phyloP scores from a whole-genome alignment of 1,140 invertebrate genomes.

The Aphelenchoides avenae region DNA sequence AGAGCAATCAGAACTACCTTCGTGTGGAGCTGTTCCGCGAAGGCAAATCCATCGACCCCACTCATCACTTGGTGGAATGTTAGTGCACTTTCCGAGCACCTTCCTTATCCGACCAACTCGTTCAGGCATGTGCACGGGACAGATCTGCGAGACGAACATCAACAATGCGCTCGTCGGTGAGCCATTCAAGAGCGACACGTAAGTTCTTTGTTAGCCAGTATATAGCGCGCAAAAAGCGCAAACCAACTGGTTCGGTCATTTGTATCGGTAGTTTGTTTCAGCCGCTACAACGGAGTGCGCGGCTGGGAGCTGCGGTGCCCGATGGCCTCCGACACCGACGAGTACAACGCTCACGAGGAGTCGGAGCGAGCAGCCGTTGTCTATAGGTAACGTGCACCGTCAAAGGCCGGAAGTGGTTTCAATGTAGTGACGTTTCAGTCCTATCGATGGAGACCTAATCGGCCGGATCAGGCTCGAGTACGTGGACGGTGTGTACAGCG shows the following conservation, averaged over 20 bases:
- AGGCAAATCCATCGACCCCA: slow-evolving; percentile 50
- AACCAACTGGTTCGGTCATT: neutral
- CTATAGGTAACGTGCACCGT: slow-evolving; percentile 28
- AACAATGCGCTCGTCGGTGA: slow-evolving; percentile 47
- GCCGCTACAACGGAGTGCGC: slow-evolving; percentile 52
- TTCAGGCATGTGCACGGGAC: slow-evolving; percentile 59
- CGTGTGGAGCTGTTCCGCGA: slow-evolving; percentile 45
- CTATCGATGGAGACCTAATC: slow-evolving; percentile 47
- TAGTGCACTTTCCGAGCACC: slow-evolving; percentile 2
- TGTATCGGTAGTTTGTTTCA: too few relatives aligned
- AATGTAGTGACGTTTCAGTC: slow-evolving; percentile 32
- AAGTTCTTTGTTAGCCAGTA: slow-evolving; percentile 10
- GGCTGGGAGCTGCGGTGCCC: slow-evolving; percentile 53
- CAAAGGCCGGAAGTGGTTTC: slow-evolving; percentile 17
- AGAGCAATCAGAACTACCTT: slow-evolving; percentile 40
- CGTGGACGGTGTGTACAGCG: slow-evolving; percentile 40
- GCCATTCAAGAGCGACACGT: slow-evolving; percentile 52
- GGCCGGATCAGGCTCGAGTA: slow-evolving; percentile 46
- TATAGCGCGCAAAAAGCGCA: slow-evolving; percentile 6
- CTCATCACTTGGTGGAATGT: slow-evolving; percentile 57
- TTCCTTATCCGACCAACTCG: too few relatives aligned
- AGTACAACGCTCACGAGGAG: slow-evolving; percentile 28
- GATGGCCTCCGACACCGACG: slow-evolving; percentile 34
- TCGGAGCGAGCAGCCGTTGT: slow-evolving; percentile 6
- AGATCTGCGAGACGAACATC: slow-evolving; percentile 58